A percentile compares a stretch with the other conserved stretches of the same genome.
Conservation (phyloP, 2,888 invertebrate species). For the Synergus itoensis region DNA sequence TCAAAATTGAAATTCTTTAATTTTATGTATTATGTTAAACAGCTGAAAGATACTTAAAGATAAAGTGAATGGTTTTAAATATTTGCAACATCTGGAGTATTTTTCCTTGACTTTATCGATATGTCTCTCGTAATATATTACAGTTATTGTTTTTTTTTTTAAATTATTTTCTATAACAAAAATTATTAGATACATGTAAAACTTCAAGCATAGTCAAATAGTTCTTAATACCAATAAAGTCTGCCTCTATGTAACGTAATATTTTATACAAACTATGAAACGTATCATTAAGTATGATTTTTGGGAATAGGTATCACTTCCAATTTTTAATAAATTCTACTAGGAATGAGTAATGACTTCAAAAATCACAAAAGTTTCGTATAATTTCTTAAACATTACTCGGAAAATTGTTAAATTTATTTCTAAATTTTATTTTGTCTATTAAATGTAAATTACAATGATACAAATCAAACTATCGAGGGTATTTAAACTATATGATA, state of each 20-base stretch:
- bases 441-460: background rate
- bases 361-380: background rate
- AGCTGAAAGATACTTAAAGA: too few relatives aligned
- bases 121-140: conserved; percentile 62
- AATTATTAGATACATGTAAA: conserved; percentile 37
- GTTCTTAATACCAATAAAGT: conserved; percentile 37
- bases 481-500: background rate
- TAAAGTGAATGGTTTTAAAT: background rate
- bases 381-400: background rate
- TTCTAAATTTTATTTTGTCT: background rate
- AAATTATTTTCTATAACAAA: conserved; percentile 54
- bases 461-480: background rate
- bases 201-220: conserved; percentile 35
- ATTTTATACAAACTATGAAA: conserved; percentile 39
- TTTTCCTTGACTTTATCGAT: conserved; percentile 45
- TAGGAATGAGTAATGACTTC: background rate
- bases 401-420: background rate
- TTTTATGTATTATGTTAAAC: too few relatives aligned
- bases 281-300: conserved; percentile 28
- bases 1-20: too few relatives aligned
- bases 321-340: background rate
- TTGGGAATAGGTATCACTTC: conserved; percentile 35
- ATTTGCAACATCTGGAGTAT: background rate
- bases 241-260: conserved; percentile 35
- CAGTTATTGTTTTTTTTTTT: conserved; percentile 57